Conservation (phyloP, 2,797 vertebrate genomes). For the Xenopus petersii region DNA sequence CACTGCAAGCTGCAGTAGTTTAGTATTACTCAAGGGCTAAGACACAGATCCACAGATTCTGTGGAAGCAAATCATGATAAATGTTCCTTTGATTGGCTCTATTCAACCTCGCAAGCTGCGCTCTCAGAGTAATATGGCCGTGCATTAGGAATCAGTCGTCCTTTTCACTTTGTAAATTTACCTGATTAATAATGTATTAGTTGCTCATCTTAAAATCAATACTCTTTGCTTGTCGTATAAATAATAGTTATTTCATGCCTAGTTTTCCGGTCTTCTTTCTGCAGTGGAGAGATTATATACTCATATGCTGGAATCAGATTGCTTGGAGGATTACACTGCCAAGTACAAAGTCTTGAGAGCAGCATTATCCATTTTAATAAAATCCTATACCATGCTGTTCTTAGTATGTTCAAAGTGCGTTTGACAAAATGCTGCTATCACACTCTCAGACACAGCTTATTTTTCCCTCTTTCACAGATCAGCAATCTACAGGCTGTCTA, state of each 20-base stretch:
- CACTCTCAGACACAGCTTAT: not conserved
- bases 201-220: conserved; percentile 30
- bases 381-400: conserved; percentile 25
- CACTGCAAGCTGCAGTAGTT: too few relatives aligned
- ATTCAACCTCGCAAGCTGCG: too few relatives aligned
- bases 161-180: too few relatives aligned
- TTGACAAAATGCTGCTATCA: conserved; percentile 1
- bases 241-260: conserved; percentile 4
- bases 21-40: too few relatives aligned
- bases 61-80: too few relatives aligned
- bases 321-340: conserved; percentile 36
- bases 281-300: conserved; percentile 31
- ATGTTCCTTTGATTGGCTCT: too few relatives aligned
- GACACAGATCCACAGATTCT: too few relatives aligned
- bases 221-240: conserved; percentile 9
- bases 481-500: too few relatives aligned
- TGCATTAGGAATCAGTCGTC: too few relatives aligned
- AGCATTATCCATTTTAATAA: conserved; percentile 38
- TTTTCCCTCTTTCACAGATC: too few relatives aligned
- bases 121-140: too few relatives aligned
- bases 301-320: conserved; percentile 34
- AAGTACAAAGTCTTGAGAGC: conserved; percentile 36
- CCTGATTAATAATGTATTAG: conserved; percentile 33
- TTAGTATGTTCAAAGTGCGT: conserved; percentile 21
- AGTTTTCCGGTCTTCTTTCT: conserved; percentile 24